Evolutionary conservation across 1,140 invertebrate genomes (phyloP), one percentile per base, ranked within the genome.

Genomic region (Rhagoletis pomonella): DNA sequence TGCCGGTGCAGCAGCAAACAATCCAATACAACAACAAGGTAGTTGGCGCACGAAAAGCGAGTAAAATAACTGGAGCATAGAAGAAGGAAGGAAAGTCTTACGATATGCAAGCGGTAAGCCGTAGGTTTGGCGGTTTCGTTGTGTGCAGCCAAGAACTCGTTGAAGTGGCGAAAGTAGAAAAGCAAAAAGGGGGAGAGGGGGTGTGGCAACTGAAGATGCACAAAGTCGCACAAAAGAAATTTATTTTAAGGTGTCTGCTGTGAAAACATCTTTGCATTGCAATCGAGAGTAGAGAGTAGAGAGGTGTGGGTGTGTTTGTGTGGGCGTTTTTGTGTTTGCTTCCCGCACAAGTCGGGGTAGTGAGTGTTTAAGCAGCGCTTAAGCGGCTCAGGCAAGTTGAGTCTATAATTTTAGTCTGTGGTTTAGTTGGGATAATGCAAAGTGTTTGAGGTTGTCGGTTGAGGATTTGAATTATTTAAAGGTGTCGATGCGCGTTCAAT

Each of bases 351-450:
- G 73, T 29, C 73, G 73, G 73, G 19, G 9, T 55, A 55, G 73
- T 81, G 73, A 81, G 73, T 81, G 73, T 14, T 81, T 81, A 81
- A 81, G 73, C 73, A 58, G 50, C 73, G 73, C 50, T 81, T 81
- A 81, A 81, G 73, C 73, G 73, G 73, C 73, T 81, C 73, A 81
- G 47, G 73, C 73, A 81, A 81, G 73, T 55, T 81, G 47, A 81
- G 73, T 81, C 73, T 81, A 81, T 81, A 81, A 81, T 81, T 81
- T 81, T 81, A 81, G 73, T 81, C 73, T 81, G 73, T 81, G 73
- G 73, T 81, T 81, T 81, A 81, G 73, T 81, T 81, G 73, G 73
- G 50, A 81, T 81, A 81, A 81, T 81, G 73, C 73, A 10, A 81
- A 55, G 73, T 55, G n/a, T 81, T 81, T 47, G 47, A 81, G 67